Evolutionary conservation across 2,888 invertebrate genomes (phyloP), one percentile per base, ranked within the genome.

Genomic region (Stomorhina lunata): DNA sequence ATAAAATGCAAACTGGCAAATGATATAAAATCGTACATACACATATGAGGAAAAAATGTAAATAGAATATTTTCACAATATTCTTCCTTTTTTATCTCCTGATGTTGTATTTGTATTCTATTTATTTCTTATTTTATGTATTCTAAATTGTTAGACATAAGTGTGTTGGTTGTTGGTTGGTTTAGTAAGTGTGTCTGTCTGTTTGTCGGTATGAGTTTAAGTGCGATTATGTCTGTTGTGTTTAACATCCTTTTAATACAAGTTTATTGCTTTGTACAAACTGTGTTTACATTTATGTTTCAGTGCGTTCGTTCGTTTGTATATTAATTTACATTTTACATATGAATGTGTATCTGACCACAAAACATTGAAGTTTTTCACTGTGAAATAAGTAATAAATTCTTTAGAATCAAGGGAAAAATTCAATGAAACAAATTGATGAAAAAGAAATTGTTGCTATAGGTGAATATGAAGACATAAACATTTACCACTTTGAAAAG

Each of bases 1-100:
- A 76, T 80, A 48, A 75, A 80, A 81, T 71, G 71, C 80, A 76
- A 81, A 76, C 69, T 76, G 40, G 59, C 66, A 76, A 81, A 81
- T 71, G 71, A 76, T 81, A 80, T 65, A 63, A 69, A 80, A 66
- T 66, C 55, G 32, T 63, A 61, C 72, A 53, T n/a, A n/a, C n/a
- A n/a, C 5, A n/a, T 37, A 27, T 57, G 48, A 57, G 57, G 37
- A 27, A 37, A 66, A 55, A 57, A 57, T 66, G 65, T 25, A 65
- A 53, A 75, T 65, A 20, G 25, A 65, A 75, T 43, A 68, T 77
- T 71, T 71, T 71, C 50, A 40, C 29, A 53, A 48, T 66, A 57
- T 66, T 76, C 57, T 65, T 3, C 3, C n/a, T 27, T 27, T 53
- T 65, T 5, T 48, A 7, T 50, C 40, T 17, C 5, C 3, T 48